Evolutionary conservation across 2,888 invertebrate species (phyloP), one percentile per base, ranked within the genome.

Genomic region (Abrostola tripartita): DNA sequence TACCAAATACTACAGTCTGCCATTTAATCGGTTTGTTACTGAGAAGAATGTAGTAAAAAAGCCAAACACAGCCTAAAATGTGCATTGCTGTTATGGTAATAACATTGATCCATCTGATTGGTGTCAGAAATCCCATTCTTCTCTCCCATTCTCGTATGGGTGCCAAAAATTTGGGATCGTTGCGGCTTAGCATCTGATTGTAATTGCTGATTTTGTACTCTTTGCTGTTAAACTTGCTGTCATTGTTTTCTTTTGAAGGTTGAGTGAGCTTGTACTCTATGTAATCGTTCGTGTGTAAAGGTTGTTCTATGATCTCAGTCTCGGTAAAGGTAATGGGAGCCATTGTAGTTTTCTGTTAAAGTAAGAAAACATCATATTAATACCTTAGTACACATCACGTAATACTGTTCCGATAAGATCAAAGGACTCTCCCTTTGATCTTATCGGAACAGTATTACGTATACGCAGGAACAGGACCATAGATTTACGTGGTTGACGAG

Each of bases 51-150:
- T 70, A 90, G n/a, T 84, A 81, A 6, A 88, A 0, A 6, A 95
- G 81, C 62, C 90, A 88, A 63, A 92, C 77, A 0, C 95, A 0
- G 2, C 92, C 90, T 0, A 92, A 64, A 0, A 95, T 11, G 49
- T 89, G 88, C 40, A 96, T 88, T 9, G 93, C 8, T 1, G 88
- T 85, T 50, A 97, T 95, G 37, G 90, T 87, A 65, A 96, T 90
- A 12, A 95, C 90, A 79, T 96, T 96, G 52, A 87, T 88, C 97
- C 96, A 97, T 77, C 96, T 95, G n/a, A 96, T 89, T 0, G 96
- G 95, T 2, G 96, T 96, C 49, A 95, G 81, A 65, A 96, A 96
- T 5, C 95, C 93, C 65, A 91, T 76, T 5, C 68, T 71, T 71
- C 88, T 92, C 74, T 93, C 94, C 90, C 88, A 91, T 58, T 78